Evolutionary conservation across 1,140 invertebrate species (phyloP).

Genomic region (Orius insidiosus): DNA sequence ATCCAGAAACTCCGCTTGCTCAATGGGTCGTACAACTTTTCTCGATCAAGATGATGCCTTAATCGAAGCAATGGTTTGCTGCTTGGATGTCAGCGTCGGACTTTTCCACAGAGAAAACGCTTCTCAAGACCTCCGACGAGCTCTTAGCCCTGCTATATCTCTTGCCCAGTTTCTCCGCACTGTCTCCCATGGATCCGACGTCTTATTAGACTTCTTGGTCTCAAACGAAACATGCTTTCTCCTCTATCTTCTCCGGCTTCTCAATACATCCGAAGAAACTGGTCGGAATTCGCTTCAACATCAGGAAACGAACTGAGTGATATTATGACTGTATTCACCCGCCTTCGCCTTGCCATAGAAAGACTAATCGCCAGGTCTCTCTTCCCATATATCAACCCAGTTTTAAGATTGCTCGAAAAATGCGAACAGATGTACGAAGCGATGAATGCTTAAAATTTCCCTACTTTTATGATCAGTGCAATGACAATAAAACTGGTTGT

Average conservation of each 20-base stretch:
- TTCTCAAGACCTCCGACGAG: conserved; percentile 54
- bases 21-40: conserved; percentile 78
- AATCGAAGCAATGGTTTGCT: conserved; percentile 84
- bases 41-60: conserved; percentile 77
- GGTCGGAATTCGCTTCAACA: conserved; percentile 59
- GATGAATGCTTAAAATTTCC: not conserved
- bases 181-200: conserved; percentile 63
- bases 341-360: conserved; percentile 60
- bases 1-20: conserved; percentile 68
- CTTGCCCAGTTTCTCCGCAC: conserved; percentile 70
- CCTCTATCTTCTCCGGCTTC: conserved; percentile 64
- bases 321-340: conserved; percentile 66
- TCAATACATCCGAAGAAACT: conserved; percentile 69
- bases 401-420: conserved; percentile 62
- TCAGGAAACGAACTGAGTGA: conserved; percentile 61
- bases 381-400: conserved; percentile 77
- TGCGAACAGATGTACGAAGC: conserved; percentile 68
- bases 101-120: conserved; percentile 58
- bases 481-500: no score
- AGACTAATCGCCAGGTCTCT: conserved; percentile 62
- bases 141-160: conserved; percentile 64
- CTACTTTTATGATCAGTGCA: no score
- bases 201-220: conserved; percentile 70
- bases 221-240: conserved; percentile 84
- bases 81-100: conserved; percentile 67